A percentile compares a stretch with the other conserved stretches of the same genome.
Evolutionary conservation across 2,888 invertebrate genomes (phyloP).

Genomic region (Xestoiulus laeticollis): DNA sequence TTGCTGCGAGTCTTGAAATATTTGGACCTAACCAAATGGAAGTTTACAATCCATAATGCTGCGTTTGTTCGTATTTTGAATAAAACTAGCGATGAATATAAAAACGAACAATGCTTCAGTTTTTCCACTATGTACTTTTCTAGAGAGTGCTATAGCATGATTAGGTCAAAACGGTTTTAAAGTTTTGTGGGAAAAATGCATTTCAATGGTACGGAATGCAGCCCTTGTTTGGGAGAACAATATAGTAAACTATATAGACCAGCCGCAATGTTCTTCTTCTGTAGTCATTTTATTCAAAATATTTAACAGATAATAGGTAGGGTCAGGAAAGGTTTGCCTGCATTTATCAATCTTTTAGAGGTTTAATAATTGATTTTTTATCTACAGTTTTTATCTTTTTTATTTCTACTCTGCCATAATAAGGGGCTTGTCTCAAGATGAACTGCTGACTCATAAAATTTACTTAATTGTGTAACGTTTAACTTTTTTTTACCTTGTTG

Average conservation of each 20-base stretch:
- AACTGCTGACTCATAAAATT: conserved; percentile 38
- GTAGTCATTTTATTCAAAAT: background rate
- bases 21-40: conserved; percentile 31
- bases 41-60: conserved; percentile 1
- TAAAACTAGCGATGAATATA: conserved; percentile 8
- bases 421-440: conserved; percentile 36
- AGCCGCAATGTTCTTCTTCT: background rate
- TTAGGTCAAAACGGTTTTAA: conserved; percentile 39
- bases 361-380: conserved; percentile 29
- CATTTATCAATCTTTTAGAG: background rate
- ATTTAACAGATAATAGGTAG: conserved; percentile 21
- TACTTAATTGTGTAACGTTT: background rate
- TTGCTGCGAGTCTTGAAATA: background rate
- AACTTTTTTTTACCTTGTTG: background rate
- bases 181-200: background rate
- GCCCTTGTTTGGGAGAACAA: conserved; percentile 27
- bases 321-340: conserved; percentile 27
- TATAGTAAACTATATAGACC: background rate
- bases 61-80: conserved; percentile 28
- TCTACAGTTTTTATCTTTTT: background rate
- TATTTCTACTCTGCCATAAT: conserved; percentile 13
- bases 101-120: conserved; percentile 23
- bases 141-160: background rate
- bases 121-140: conserved; percentile 15
- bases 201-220: conserved; percentile 20